Evolutionary conservation across 2,113 vertebrate species (phyloP).

Genomic region (Neolamprologus longior): DNA sequence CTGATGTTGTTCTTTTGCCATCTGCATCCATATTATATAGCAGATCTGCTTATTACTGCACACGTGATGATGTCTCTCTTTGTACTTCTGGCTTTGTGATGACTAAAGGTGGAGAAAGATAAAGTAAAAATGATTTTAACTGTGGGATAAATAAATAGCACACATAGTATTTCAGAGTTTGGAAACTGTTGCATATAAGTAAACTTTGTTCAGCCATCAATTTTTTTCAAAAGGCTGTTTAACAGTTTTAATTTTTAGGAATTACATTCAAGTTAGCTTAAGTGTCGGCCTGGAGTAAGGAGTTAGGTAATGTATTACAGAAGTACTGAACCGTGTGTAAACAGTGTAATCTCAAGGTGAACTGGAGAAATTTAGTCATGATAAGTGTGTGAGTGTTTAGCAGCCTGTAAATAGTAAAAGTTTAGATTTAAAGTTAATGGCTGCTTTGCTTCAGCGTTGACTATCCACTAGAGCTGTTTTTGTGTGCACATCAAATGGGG

Average conservation of each 20-base stretch:
- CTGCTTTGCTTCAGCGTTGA: background rate
- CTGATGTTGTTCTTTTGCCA: background rate
- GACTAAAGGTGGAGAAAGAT: background rate
- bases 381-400: conserved; percentile 2
- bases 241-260: background rate
- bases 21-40: background rate
- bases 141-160: background rate
- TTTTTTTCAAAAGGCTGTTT: background rate
- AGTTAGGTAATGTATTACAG: background rate
- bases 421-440: background rate
- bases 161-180: background rate
- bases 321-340: background rate
- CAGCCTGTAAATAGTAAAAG: background rate
- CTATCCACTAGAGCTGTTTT: background rate
- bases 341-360: conserved; percentile 8
- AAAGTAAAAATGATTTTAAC: background rate
- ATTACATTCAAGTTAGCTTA: background rate
- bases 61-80: background rate
- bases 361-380: background rate
- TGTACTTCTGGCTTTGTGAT: background rate
- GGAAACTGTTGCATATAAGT: background rate
- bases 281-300: background rate
- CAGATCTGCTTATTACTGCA: background rate
- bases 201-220: too few species aligned
- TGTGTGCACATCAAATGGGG: background rate